Evolutionary conservation across 2,113 vertebrate species (phyloP).

Genomic region (Notothenia rossii): DNA sequence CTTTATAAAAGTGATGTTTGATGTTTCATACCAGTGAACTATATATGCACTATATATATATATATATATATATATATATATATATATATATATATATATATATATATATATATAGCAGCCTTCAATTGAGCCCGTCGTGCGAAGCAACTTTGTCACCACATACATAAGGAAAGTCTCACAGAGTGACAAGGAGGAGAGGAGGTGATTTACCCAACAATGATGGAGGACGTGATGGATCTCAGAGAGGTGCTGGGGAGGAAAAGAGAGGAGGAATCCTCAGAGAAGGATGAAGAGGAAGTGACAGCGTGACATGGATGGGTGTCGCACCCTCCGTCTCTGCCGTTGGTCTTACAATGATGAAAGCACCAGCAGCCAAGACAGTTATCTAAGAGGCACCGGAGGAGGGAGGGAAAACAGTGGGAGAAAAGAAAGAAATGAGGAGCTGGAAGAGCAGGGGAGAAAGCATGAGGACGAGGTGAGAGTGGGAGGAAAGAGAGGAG

Average conservation of each 20-base stretch:
- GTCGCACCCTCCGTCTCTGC: slow-evolving; percentile 45
- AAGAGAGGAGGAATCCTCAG: slow-evolving; percentile 41
- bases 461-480: slow-evolving; percentile 2
- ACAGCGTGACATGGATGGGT: slow-evolving; percentile 54
- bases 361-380: slow-evolving; percentile 53
- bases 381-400: slow-evolving; percentile 58
- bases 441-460: neutral
- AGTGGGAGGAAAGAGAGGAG: slow-evolving; percentile 63
- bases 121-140: neutral
- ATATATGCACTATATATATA: neutral
- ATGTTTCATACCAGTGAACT: neutral
- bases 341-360: slow-evolving; percentile 57
- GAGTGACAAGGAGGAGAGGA: slow-evolving; percentile 9
- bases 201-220: slow-evolving; percentile 41
- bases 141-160: slow-evolving; percentile 36
- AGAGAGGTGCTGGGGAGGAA: slow-evolving; percentile 35
- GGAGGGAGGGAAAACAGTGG: slow-evolving; percentile 49
- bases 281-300: slow-evolving; percentile 38
- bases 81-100: no score
- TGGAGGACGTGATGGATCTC: slow-evolving; percentile 53
- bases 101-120: neutral
- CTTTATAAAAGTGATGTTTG: neutral
- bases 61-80: neutral
- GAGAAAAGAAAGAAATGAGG: slow-evolving; percentile 12
- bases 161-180: neutral